Evolutionary conservation across 2,888 invertebrate species (phyloP).

Genomic region (Caenorhabditis becei): DNA sequence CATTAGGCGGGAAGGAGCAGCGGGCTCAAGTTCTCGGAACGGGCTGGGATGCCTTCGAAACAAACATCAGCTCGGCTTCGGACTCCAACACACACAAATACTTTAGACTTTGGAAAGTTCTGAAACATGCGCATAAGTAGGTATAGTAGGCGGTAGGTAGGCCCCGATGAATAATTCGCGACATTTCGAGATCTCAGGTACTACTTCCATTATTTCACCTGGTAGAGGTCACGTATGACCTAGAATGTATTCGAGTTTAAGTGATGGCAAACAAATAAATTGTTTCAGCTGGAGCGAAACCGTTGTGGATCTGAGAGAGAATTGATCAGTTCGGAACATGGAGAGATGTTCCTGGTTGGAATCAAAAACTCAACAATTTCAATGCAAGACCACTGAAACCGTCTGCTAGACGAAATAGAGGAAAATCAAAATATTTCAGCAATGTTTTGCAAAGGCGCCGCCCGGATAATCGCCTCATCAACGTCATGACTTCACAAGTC

Average conservation of each 20-base stretch:
- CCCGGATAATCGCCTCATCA: too few relatives aligned
- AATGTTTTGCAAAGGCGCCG: too few relatives aligned
- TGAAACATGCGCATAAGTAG: conserved; percentile 3
- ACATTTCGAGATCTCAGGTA: conserved; percentile 3
- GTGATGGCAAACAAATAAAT: background rate
- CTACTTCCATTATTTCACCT: conserved; percentile 1
- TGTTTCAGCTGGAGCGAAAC: background rate
- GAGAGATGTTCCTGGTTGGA: too few relatives aligned
- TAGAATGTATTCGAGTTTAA: background rate
- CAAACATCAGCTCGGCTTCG: background rate
- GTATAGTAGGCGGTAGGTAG: background rate
- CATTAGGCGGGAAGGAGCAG: background rate
- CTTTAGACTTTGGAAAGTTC: conserved; percentile 5
- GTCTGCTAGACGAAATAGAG: too few relatives aligned
- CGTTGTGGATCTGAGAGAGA: too few relatives aligned
- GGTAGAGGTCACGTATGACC: background rate
- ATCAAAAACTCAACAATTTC: too few relatives aligned
- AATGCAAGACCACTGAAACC: too few relatives aligned
- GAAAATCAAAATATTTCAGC: too few relatives aligned
- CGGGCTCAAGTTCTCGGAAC: background rate
- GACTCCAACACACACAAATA: background rate
- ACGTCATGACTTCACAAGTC: too few relatives aligned
- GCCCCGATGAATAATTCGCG: conserved; percentile 8
- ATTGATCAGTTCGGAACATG: too few relatives aligned
- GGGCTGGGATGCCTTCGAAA: background rate